Evolutionary conservation across 1,140 invertebrate species (phyloP), one percentile per base, ranked within the genome.

Genomic region (Aphaenogaster floridana): DNA sequence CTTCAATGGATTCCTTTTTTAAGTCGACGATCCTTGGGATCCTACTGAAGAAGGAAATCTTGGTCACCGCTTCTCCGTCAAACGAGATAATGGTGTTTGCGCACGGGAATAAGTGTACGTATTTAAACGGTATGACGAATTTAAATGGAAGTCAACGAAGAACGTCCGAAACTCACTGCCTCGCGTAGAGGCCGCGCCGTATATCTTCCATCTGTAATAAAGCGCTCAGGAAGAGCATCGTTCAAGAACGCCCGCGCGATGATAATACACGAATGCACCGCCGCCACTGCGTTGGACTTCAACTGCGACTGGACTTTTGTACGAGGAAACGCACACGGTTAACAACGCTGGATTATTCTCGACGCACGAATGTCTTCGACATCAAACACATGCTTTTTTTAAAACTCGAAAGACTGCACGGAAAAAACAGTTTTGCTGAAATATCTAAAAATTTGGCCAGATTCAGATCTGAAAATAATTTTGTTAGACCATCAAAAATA

Each of bases 181-280:
- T 15, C 50, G 42, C 1, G 8, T 21, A 21, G 21, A 34, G 39
- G 69, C 61, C 21, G 76, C 7, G 72, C 28, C 61, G 66, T 83
- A 50, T 84, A 87, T 89, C 89, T 83, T 71, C 77, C 78, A 84
- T 77, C 61, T 63, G 21, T 50, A 71, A 71, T 64, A 50, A 78
- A 57, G 61, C 59, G 50, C 63, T 88, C 86, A 74, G 89, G 86
- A 90, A 91, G 89, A 86, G 45, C 57, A 61, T 88, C 89, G 83
- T 88, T 90, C 90, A 86, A 90, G 89, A 83, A 91, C 90, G 87
- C 83, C 90, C 87, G 89, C 90, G 80, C 80, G 57, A 59, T 45
- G 54, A 61, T 36, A 83, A 61, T 48, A 21, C 28, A n/a, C 1
- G 59, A 54, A 54, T 50, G 80, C 80, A 50, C 13, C n/a, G 69